Conservation (phyloP, 2,888 invertebrate genomes). For the Clistopyga incitator region DNA sequence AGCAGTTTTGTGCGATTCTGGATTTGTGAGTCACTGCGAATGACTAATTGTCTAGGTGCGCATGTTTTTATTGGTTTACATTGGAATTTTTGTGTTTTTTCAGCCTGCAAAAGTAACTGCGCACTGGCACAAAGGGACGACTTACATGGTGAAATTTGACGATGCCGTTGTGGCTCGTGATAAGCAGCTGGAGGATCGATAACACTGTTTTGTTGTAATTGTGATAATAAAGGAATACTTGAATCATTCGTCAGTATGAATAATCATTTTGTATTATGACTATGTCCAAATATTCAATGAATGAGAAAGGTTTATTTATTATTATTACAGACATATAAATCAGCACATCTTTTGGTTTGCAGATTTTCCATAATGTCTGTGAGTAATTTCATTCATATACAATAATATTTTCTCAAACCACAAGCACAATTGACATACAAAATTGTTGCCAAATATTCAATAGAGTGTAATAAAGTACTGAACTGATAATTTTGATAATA, state of each 20-base stretch:
- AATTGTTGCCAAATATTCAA: no score
- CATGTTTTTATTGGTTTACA: conserved; percentile 19
- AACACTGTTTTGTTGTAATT: conserved; percentile 78
- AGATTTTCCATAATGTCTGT: background rate
- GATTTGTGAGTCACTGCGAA: conserved; percentile 92
- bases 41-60: background rate
- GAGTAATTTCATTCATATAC: no score
- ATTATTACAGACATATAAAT: no score
- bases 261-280: background rate
- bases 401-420: no score
- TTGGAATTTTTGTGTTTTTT: conserved; percentile 13
- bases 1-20: conserved; percentile 96
- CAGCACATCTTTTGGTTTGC: background rate
- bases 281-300: background rate
- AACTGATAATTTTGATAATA: no score
- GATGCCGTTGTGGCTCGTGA: conserved; percentile 96
- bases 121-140: conserved; percentile 99
- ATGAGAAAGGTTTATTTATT: background rate
- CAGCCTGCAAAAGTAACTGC: conserved; percentile 99
- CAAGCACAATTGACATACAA: no score
- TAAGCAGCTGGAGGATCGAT: conserved; percentile 95
- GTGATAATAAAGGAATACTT: conserved; percentile 38
- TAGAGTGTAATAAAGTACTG: no score
- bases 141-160: conserved; percentile 99
- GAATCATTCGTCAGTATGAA: conserved; percentile 20